Percentiles rank a stretch among this genome's conserved stretches.
phyloP scores from a whole-genome alignment of 2,888 invertebrate species.

The Limnephilus auricula region DNA sequence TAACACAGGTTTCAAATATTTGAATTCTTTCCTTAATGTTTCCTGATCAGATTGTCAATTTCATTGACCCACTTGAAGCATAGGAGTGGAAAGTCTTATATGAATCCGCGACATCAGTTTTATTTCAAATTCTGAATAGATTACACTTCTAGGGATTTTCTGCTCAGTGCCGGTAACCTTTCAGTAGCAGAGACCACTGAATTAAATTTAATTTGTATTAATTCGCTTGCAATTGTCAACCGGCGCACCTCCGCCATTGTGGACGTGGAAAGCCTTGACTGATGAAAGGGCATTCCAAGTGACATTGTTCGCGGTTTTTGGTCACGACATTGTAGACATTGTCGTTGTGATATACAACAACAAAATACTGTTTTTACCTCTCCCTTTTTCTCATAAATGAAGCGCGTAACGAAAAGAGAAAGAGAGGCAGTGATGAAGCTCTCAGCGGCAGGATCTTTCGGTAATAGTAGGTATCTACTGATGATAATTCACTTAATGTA shows the following conservation, averaged over 20 bases:
- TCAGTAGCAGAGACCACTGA: not conserved
- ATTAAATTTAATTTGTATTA: not conserved
- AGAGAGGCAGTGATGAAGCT: too few relatives aligned
- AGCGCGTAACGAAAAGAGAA: not conserved
- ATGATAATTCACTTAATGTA: too few relatives aligned
- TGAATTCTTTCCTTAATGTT: too few relatives aligned
- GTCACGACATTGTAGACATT: not conserved
- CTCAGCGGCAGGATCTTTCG: not conserved
- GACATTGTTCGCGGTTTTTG: not conserved
- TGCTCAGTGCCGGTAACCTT: not conserved
- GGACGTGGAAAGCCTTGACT: not conserved
- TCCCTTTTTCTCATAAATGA: not conserved
- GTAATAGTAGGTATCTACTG: too few relatives aligned
- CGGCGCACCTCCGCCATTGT: not conserved
- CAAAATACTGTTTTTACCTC: not conserved
- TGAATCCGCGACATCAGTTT: too few relatives aligned
- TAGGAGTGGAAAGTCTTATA: too few relatives aligned
- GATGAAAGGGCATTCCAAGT: not conserved
- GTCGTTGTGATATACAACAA: not conserved
- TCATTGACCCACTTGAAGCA: too few relatives aligned
- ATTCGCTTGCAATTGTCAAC: not conserved
- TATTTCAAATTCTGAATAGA: not conserved
- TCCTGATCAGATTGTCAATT: too few relatives aligned
- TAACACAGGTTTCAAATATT: too few relatives aligned
- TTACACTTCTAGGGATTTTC: not conserved